These are phyloP conservation scores for Temnothorax longispinosus DNA, from an alignment of 1,140 invertebrate species.

Conservation along the genomic window DNA sequence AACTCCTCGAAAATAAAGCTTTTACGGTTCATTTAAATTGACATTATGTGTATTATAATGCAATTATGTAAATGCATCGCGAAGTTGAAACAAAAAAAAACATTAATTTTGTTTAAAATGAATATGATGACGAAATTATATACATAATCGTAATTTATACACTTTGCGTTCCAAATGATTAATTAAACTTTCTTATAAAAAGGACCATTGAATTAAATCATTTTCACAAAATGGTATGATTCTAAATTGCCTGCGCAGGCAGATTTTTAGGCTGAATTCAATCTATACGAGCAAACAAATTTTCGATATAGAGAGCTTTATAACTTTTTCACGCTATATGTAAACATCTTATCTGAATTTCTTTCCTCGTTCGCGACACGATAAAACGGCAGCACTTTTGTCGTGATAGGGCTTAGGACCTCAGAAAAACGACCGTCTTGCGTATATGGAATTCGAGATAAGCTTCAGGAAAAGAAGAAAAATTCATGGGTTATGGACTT, in stretches of 20 bases:
- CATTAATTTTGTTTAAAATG: not conserved
- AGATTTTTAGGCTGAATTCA: not conserved
- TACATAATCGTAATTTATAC: not conserved
- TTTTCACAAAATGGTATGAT: not conserved
- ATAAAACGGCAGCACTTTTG: not conserved
- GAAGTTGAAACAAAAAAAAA: not conserved
- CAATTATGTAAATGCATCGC: conserved; percentile 2
- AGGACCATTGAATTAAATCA: not conserved
- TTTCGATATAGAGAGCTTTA: not conserved
- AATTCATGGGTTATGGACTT: not conserved
- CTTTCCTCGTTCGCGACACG: conserved; percentile 2
- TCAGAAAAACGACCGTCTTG: not conserved
- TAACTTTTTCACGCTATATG: not conserved
- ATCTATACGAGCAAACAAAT: not conserved
- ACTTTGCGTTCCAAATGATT: not conserved
- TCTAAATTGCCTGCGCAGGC: not conserved
- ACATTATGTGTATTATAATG: not conserved
- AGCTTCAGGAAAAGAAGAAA: not conserved
- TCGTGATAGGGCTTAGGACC: not conserved
- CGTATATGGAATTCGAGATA: conserved; percentile 4
- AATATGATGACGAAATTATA: not conserved
- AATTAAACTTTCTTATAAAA: not conserved
- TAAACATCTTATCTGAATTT: not conserved
- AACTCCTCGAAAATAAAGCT: not conserved
- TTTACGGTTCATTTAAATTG: conserved; percentile 1